Evolutionary conservation across 2,888 invertebrate genomes (phyloP).

Genomic region (Conops quadrifasciatus): DNA sequence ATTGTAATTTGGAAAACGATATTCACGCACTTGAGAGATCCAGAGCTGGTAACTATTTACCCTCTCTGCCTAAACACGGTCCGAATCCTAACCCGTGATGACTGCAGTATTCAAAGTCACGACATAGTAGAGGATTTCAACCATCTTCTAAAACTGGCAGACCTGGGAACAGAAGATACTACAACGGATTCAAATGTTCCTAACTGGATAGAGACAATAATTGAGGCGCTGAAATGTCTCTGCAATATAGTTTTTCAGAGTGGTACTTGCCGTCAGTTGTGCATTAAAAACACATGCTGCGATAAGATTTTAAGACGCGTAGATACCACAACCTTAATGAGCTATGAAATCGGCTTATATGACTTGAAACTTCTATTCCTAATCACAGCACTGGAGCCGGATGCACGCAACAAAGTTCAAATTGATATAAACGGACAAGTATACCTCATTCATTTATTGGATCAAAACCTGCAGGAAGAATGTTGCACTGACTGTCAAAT

Average conservation of each 20-base stretch:
- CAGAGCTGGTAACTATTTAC: conserved; percentile 49
- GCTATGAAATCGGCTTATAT: conserved; percentile 74
- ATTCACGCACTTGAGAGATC: conserved; percentile 58
- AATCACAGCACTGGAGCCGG: conserved; percentile 81
- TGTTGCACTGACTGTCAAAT: conserved; percentile 69
- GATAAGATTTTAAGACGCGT: conserved; percentile 79
- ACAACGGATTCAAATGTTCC: conserved; percentile 37
- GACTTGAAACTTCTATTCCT: conserved; percentile 90
- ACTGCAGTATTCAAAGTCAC: conserved; percentile 72
- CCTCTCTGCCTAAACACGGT: conserved; percentile 60
- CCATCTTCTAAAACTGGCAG: conserved; percentile 74
- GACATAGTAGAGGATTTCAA: conserved; percentile 75
- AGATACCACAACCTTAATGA: conserved; percentile 62
- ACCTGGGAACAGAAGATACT: conserved; percentile 66
- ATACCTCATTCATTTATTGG: conserved; percentile 74
- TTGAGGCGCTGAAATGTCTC: conserved; percentile 87
- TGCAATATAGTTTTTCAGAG: conserved; percentile 89
- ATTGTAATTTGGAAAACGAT: conserved; percentile 60
- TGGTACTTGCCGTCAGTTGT: conserved; percentile 69
- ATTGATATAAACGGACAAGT: conserved; percentile 76
- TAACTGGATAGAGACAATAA: conserved; percentile 54
- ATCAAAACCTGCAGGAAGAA: conserved; percentile 69
- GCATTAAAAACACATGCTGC: conserved; percentile 71
- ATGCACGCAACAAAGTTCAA: conserved; percentile 73
- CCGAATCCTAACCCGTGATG: conserved; percentile 76